Evolutionary conservation across 1,140 invertebrate species (phyloP).

Genomic region (Druon quercuslanigerum): DNA sequence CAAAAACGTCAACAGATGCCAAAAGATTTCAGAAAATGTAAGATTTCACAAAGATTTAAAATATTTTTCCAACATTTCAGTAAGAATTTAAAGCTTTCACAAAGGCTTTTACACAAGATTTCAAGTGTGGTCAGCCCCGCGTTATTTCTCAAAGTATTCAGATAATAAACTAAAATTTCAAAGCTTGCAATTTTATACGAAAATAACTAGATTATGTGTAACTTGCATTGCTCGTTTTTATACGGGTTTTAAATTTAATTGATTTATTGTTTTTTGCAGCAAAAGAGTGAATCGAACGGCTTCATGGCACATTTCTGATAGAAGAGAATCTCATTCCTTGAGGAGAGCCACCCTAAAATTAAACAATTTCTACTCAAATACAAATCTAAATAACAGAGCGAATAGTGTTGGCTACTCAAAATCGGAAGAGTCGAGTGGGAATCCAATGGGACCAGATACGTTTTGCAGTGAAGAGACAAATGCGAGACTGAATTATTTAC

Average conservation of each 20-base stretch:
- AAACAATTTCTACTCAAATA: constrained; percentile 41
- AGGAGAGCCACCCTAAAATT: constrained; percentile 32
- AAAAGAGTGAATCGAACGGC: constrained; percentile 61
- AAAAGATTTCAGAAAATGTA: too few species aligned
- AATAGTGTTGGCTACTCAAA: background rate
- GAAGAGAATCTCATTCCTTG: constrained; percentile 13
- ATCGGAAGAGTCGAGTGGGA: background rate
- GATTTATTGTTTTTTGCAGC: constrained; percentile 37
- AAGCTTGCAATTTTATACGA: too few species aligned
- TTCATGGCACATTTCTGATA: constrained; percentile 62
- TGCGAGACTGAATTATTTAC: constrained; percentile 61
- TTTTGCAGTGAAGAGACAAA: constrained; percentile 65
- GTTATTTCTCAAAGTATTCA: too few species aligned
- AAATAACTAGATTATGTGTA: too few species aligned
- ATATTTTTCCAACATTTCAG: too few species aligned
- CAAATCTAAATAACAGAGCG: constrained; percentile 31
- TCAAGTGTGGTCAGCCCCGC: too few species aligned
- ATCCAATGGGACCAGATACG: constrained; percentile 21
- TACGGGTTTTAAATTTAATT: too few species aligned
- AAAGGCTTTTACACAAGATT: too few species aligned
- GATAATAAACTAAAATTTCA: too few species aligned
- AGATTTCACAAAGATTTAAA: too few species aligned
- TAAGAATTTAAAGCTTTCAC: too few species aligned
- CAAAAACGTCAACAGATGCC: too few species aligned
- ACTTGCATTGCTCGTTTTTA: background rate